Evolutionary conservation across 2,888 invertebrate species (phyloP).

Genomic region (Pristionchus entomophagus): DNA sequence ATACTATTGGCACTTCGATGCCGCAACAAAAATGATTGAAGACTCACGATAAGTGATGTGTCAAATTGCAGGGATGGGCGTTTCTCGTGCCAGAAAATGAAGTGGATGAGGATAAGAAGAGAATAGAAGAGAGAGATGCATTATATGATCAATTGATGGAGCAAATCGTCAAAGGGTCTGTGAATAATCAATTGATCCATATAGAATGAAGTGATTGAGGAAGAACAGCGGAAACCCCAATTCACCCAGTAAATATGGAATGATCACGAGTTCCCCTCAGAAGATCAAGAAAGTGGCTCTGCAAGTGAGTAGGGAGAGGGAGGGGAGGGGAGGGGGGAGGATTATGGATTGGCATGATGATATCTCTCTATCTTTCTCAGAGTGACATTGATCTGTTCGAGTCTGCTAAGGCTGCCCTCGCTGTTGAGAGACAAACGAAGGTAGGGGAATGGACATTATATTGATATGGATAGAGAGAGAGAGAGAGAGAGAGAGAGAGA

Average conservation of each 20-base stretch:
- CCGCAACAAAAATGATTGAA: too few species aligned
- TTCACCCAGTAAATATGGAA: slow-evolving; percentile 35
- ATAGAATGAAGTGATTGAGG: not conserved
- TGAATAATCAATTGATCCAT: not conserved
- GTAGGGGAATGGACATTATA: too few species aligned
- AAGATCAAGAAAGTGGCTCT: slow-evolving; percentile 25
- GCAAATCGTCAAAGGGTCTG: not conserved
- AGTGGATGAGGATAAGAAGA: not conserved
- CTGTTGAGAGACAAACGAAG: not conserved
- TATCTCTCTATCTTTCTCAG: slow-evolving; percentile 17
- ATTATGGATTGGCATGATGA: not conserved
- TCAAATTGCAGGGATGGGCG: slow-evolving; percentile 36
- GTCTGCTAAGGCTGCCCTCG: slow-evolving; percentile 37
- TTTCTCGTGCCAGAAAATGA: not conserved
- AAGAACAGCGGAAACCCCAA: not conserved
- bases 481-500: too few species aligned
- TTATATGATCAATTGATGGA: slow-evolving; percentile 35
- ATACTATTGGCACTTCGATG: too few species aligned
- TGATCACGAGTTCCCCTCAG: slow-evolving; percentile 18
- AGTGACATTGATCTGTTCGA: slow-evolving; percentile 44
- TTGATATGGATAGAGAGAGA: not conserved
- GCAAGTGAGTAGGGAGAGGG: not conserved
- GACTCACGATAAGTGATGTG: too few species aligned
- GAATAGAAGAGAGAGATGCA: slow-evolving; percentile 38
- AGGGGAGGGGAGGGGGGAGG: not conserved